These are phyloP conservation scores for Drymonia ruficornis DNA, from an alignment of 2,888 invertebrate genomes.

Conservation along the genomic window DNA sequence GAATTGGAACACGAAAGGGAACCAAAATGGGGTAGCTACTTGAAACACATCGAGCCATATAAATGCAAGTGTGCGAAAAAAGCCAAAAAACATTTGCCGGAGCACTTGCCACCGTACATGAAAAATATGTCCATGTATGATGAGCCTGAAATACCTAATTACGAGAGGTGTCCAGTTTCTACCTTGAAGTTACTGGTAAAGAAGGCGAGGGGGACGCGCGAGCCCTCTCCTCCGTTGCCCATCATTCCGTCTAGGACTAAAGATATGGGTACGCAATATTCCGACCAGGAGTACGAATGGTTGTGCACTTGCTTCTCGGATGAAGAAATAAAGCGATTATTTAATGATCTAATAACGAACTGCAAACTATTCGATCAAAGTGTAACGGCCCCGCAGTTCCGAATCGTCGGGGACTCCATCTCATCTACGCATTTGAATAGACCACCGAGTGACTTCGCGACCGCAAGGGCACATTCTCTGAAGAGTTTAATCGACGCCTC, in stretches of 20 bases:
- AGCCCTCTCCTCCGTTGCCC: conserved; percentile 26
- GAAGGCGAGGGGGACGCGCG: conserved; percentile 42
- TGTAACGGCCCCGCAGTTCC: conserved; percentile 25
- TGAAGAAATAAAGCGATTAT: conserved; percentile 50
- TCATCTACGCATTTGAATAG: conserved; percentile 40
- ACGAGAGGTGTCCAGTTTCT: conserved; percentile 56
- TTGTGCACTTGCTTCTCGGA: conserved; percentile 67
- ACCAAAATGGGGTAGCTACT: conserved; percentile 68
- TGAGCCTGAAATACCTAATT: conserved; percentile 56
- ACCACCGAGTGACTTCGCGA: conserved; percentile 48
- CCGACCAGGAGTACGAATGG: conserved; percentile 57
- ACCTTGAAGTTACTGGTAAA: conserved; percentile 56
- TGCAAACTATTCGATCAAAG: conserved; percentile 20
- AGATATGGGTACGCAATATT: conserved; percentile 57
- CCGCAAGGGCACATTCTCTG: conserved; percentile 54
- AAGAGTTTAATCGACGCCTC: conserved; percentile 48
- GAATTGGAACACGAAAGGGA: conserved; percentile 60
- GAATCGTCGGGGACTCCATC: conserved; percentile 39
- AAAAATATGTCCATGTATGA: conserved; percentile 57
- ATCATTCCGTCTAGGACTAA: conserved; percentile 46
- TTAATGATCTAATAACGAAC: conserved; percentile 30
- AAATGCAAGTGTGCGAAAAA: conserved; percentile 59
- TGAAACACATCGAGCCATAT: conserved; percentile 53
- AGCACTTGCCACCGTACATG: conserved; percentile 73
- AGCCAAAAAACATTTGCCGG: conserved; percentile 63